Evolutionary conservation across 2,888 invertebrate genomes (phyloP).

Genomic region (Cantharis rustica): DNA sequence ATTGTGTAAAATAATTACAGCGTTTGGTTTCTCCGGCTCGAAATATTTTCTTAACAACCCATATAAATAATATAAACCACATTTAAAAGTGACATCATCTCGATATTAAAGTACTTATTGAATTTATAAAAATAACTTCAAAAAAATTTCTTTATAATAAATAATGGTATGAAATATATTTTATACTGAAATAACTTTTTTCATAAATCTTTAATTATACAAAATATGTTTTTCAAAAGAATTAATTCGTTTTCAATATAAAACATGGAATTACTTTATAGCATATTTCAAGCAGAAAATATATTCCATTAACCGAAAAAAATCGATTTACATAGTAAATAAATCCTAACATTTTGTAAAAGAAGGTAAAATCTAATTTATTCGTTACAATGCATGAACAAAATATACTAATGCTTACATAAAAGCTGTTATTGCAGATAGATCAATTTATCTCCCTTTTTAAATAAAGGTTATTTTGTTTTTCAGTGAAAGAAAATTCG

Average conservation of each 20-base stretch:
- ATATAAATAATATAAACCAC: no score
- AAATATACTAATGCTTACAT: neutral
- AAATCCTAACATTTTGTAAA: neutral
- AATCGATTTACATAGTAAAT: neutral
- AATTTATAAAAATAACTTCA: neutral
- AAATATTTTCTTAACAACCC: no score
- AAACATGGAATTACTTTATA: neutral
- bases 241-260: neutral
- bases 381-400: neutral
- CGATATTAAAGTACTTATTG: neutral
- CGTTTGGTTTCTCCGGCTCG: no score
- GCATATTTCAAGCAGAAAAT: neutral
- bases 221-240: neutral
- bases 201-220: neutral
- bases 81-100: no score
- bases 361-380: neutral
- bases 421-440: neutral
- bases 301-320: neutral
- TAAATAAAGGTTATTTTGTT: neutral
- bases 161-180: neutral
- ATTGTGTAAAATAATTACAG: no score
- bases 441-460: neutral
- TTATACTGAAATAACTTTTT: neutral
- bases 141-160: no score
- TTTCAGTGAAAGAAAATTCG: neutral